phyloP scores from a whole-genome alignment of 2,797 vertebrate species.

The Characodon lateralis region DNA sequence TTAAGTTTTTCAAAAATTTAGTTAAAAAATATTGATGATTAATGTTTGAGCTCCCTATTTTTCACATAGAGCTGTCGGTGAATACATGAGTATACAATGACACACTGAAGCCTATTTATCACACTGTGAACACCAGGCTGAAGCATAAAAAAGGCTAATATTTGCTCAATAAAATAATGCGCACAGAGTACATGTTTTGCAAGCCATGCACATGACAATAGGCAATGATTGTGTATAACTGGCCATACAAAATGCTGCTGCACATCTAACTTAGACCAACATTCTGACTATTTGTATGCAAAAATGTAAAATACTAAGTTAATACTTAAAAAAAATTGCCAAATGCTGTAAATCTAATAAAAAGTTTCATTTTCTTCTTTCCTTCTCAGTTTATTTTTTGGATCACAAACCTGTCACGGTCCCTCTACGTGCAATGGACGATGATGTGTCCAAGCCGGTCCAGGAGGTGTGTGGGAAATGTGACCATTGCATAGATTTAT shows the following conservation, averaged over 20 bases:
- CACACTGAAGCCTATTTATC: neutral
- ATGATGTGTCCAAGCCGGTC: slow-evolving; percentile 67
- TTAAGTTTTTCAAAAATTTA: neutral
- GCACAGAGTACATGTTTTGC: neutral
- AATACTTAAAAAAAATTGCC: neutral
- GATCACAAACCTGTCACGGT: slow-evolving; percentile 9
- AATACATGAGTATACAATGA: neutral
- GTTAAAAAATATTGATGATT: neutral
- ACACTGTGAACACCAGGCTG: neutral
- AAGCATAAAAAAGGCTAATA: neutral
- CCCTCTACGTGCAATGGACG: slow-evolving; percentile 28
- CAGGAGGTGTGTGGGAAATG: slow-evolving; percentile 75
- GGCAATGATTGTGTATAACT: neutral
- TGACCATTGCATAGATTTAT: slow-evolving; percentile 54
- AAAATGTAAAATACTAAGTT: neutral
- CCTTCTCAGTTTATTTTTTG: slow-evolving; percentile 40
- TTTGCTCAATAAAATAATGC: neutral
- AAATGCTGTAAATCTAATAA: neutral
- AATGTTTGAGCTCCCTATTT: neutral
- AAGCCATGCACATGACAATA: neutral
- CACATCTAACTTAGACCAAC: neutral
- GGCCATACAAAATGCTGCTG: neutral
- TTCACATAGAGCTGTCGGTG: neutral
- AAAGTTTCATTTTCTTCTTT: neutral
- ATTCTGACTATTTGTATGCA: neutral